A percentile compares a stretch with the other conserved stretches of the same genome.
phyloP scores from a whole-genome alignment of 2,113 vertebrate species.

The Neofelis nebulosa region DNA sequence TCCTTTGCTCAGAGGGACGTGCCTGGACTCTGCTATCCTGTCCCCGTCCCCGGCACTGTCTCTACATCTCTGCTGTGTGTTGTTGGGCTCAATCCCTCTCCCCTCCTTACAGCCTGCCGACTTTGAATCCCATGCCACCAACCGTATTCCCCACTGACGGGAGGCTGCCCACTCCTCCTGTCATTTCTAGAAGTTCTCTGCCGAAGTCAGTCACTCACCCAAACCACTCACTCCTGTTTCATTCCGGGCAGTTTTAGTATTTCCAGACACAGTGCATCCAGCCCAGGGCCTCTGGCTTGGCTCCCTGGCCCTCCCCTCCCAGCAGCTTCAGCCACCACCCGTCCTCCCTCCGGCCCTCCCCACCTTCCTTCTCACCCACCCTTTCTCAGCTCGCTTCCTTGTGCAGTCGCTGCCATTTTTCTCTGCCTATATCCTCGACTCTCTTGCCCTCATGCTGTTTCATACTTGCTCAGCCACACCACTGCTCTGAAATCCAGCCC shows the following conservation, averaged over 20 bases:
- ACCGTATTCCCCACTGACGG: background rate
- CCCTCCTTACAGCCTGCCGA: background rate
- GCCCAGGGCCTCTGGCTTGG: background rate
- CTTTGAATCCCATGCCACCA: background rate
- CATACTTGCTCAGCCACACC: background rate
- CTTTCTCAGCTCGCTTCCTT: background rate
- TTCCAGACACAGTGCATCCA: background rate
- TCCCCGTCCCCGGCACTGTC: background rate
- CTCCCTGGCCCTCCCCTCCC: background rate
- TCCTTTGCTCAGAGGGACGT: background rate
- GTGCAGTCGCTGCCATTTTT: background rate
- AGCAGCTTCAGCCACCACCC: background rate
- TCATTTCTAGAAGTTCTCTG: background rate
- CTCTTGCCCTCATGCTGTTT: background rate
- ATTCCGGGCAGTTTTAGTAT: background rate
- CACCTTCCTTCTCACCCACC: background rate
- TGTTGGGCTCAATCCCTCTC: background rate
- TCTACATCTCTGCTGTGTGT: background rate
- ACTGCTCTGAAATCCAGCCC: background rate
- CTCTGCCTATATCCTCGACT: fast-evolving
- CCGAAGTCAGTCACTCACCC: background rate
- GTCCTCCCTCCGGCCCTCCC: background rate
- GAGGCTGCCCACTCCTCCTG: background rate
- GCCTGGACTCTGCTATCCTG: background rate
- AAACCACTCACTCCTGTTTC: background rate